Percentiles rank a stretch among this genome's conserved stretches.
Conservation (phyloP, 2,888 invertebrate genomes). For the Metallyticus violacea region DNA sequence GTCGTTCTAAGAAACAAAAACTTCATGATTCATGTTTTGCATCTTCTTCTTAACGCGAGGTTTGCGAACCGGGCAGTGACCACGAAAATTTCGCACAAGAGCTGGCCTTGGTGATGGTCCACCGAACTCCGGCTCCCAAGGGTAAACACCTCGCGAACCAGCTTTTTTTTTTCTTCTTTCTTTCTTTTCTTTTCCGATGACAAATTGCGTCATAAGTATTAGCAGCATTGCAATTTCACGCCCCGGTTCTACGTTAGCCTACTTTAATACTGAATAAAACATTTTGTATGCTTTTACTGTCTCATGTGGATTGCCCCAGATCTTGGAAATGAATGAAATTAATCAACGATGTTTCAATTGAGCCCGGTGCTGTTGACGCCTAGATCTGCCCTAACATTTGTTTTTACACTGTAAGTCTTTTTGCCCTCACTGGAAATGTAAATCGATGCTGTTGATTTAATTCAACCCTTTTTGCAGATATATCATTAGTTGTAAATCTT, state of each 20-base stretch:
- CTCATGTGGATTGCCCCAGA: too few species aligned
- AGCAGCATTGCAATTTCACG: neutral
- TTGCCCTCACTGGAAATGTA: too few species aligned
- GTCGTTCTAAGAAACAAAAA: neutral
- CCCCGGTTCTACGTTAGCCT: neutral
- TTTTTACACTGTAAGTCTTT: too few species aligned
- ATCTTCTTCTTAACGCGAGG: neutral
- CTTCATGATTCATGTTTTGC: neutral
- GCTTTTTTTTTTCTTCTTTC: neutral
- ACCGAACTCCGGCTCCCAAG: neutral
- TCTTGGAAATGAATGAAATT: too few species aligned
- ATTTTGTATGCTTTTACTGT: too few species aligned
- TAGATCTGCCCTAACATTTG: too few species aligned
- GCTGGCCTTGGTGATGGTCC: neutral
- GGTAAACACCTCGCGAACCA: neutral
- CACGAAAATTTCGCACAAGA: neutral
- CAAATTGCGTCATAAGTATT: neutral
- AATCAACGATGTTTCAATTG: too few species aligned
- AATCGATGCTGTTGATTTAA: too few species aligned
- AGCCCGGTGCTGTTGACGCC: too few species aligned
- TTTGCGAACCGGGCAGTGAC: neutral
- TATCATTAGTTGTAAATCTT: too few species aligned
- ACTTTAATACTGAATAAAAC: neutral
- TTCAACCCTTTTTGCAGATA: too few species aligned
- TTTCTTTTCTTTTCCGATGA: neutral